Evolutionary conservation across 2,113 vertebrate species (phyloP).

Genomic region (Peromyscus polionotus): DNA sequence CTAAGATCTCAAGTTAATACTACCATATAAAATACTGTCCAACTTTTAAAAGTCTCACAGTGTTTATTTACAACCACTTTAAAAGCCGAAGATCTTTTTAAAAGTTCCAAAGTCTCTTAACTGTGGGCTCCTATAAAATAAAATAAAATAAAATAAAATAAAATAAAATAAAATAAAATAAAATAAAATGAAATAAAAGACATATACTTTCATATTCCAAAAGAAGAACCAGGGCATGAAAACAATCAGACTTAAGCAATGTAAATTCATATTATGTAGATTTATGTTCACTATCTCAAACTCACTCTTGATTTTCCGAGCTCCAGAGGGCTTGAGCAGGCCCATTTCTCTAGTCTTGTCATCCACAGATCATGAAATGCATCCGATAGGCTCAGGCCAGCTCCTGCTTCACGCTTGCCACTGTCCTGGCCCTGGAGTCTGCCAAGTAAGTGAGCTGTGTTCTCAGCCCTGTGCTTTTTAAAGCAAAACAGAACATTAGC

Average conservation of each 20-base stretch:
- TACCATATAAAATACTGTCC: not conserved
- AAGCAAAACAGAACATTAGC: not conserved
- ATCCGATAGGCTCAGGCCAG: not conserved
- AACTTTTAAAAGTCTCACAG: not conserved
- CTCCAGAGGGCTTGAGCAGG: not conserved
- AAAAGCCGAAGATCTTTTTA: not conserved
- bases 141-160: no score
- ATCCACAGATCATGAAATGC: not conserved
- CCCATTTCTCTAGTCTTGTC: not conserved
- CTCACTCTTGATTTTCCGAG: not conserved
- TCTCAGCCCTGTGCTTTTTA: not conserved
- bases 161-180: not conserved
- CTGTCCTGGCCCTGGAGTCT: not conserved
- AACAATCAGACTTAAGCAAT: not conserved
- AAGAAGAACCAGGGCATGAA: not conserved
- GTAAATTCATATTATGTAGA: not conserved
- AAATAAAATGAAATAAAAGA: not conserved
- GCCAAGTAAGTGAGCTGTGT: not conserved
- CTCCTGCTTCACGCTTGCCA: not conserved
- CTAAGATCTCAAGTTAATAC: not conserved
- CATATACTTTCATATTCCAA: not conserved
- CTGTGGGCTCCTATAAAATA: not conserved
- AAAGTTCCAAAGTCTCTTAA: not conserved
- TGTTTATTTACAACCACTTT: not conserved
- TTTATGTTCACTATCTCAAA: not conserved